A percentile compares a stretch with the other conserved stretches of the same genome.
Conservation (phyloP, 2,888 invertebrate species). For the Leucozona laternaria region DNA sequence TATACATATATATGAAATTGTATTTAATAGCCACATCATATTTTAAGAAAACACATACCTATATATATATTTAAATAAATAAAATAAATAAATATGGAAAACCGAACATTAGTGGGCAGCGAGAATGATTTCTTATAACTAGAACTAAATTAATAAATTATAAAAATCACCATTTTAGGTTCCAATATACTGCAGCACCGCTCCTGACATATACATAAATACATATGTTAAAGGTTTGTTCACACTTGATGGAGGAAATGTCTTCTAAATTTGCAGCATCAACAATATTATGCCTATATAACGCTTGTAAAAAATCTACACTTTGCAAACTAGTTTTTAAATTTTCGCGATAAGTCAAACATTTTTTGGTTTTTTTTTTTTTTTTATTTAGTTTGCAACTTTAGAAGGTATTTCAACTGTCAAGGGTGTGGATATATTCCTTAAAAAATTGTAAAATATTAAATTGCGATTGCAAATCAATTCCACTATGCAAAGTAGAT, state of each 20-base stretch:
- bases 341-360: neutral
- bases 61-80: constrained; percentile 32
- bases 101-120: constrained; percentile 27
- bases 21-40: constrained; percentile 75
- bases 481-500: constrained; percentile 69
- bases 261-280: neutral
- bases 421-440: constrained; percentile 9
- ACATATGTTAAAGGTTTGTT: neutral
- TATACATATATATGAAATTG: constrained; percentile 67
- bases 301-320: constrained; percentile 18
- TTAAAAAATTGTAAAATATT: constrained; percentile 42
- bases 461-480: constrained; percentile 72
- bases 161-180: constrained; percentile 46
- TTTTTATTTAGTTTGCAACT: neutral
- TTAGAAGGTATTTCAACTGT: neutral
- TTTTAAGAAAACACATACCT: constrained; percentile 73
- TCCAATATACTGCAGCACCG: constrained; percentile 67
- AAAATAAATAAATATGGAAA: constrained; percentile 19
- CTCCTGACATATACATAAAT: constrained; percentile 45
- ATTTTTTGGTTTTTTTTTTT: neutral
- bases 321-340: neutral
- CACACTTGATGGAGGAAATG: neutral
- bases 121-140: constrained; percentile 25
- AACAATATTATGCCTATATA: neutral
- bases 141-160: neutral